Evolutionary conservation across 1,140 invertebrate species (phyloP).

Genomic region (Trinorchestia longiramus): DNA sequence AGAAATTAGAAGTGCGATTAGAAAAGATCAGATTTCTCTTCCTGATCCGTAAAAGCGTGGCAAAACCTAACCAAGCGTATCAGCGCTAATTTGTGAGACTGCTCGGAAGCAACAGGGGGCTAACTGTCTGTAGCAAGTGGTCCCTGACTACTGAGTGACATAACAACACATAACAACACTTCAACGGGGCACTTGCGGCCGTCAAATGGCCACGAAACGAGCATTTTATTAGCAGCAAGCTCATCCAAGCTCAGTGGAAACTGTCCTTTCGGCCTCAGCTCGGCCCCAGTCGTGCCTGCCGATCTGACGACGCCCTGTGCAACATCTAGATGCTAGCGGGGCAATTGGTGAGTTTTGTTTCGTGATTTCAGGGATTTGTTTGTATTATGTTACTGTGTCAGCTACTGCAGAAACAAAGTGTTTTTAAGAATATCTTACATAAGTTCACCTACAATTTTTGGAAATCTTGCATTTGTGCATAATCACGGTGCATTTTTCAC

Average conservation of each 20-base stretch:
- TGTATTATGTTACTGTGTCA: not conserved
- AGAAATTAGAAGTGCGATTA: conserved; percentile 50
- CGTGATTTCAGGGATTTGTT: not conserved
- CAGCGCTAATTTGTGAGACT: conserved; percentile 54
- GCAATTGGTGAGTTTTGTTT: conserved; percentile 17
- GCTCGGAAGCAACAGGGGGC: conserved; percentile 54
- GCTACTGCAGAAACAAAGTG: not conserved
- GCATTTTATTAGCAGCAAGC: conserved; percentile 55
- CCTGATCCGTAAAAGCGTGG: conserved; percentile 29
- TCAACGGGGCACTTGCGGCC: conserved; percentile 54
- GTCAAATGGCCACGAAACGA: conserved; percentile 54
- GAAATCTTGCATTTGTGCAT: not conserved
- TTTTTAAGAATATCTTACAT: not conserved
- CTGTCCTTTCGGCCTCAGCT: conserved; percentile 45
- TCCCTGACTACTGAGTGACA: conserved; percentile 53
- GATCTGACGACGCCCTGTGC: not conserved
- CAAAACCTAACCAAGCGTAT: conserved; percentile 48
- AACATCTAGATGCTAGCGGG: not conserved
- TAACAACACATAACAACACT: conserved; percentile 55
- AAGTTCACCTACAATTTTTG: not conserved
- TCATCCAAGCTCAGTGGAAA: conserved; percentile 55
- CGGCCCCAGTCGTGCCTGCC: conserved; percentile 19
- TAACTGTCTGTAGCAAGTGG: conserved; percentile 55
- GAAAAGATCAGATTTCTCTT: conserved; percentile 52
- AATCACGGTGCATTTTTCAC: too few relatives aligned